Percentiles rank a stretch among this genome's conserved stretches.
Evolutionary conservation across 2,113 vertebrate genomes (phyloP).

Genomic region (Stictonetta naevosa): DNA sequence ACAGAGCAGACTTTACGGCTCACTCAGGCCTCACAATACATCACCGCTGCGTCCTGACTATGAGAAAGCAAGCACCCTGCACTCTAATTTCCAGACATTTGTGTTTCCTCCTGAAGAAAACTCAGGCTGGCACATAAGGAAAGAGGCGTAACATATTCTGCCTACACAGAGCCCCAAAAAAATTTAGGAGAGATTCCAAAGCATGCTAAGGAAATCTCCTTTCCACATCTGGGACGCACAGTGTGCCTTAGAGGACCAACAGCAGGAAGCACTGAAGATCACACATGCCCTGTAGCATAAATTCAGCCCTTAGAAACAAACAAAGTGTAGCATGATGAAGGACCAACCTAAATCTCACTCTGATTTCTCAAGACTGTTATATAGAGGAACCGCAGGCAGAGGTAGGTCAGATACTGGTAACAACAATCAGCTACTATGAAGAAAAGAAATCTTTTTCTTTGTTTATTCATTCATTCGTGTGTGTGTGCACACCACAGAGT

Average conservation of each 20-base stretch:
- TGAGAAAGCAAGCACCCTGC: not conserved
- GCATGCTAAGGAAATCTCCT: not conserved
- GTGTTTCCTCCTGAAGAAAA: not conserved
- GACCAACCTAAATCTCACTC: not conserved
- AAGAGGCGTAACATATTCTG: not conserved
- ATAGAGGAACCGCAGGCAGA: not conserved
- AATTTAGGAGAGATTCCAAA: not conserved
- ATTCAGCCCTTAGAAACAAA: not conserved
- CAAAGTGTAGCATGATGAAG: not conserved
- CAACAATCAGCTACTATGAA: not conserved
- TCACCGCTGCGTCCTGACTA: accelerated
- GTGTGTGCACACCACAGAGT: not conserved
- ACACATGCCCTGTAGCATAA: not conserved
- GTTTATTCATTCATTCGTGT: not conserved
- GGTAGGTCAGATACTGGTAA: not conserved
- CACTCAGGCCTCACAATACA: not conserved
- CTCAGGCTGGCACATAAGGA: not conserved
- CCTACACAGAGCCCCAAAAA: not conserved
- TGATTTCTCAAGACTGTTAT: not conserved
- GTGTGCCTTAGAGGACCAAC: not conserved
- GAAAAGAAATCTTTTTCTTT: not conserved
- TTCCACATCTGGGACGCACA: not conserved
- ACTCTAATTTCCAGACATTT: not conserved
- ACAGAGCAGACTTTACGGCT: not conserved
- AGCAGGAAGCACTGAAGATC: not conserved